Conservation (phyloP, 2,113 vertebrate genomes). For the Toxotes chatareus region DNA sequence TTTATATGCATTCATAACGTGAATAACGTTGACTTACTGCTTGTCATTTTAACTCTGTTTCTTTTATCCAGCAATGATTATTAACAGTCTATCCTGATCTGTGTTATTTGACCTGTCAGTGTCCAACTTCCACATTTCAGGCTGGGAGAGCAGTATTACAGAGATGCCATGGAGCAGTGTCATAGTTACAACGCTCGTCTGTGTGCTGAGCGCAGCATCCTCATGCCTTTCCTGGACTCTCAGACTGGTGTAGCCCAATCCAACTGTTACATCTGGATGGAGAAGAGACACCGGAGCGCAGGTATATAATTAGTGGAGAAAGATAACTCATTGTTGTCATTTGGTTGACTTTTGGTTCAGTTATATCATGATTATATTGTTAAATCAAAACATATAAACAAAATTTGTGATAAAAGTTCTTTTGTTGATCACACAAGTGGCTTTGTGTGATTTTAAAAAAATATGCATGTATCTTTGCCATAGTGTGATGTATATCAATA, state of each 20-base stretch:
- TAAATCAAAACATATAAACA: background rate
- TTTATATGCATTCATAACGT: background rate
- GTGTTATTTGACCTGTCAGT: constrained; percentile 34
- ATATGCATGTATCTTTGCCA: no score
- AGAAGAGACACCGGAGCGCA: constrained; percentile 94
- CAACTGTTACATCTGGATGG: constrained; percentile 99
- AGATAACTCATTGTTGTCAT: background rate
- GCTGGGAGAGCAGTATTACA: constrained; percentile 96
- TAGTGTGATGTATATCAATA: background rate
- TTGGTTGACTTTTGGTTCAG: background rate
- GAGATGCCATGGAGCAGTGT: constrained; percentile 98
- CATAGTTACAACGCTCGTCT: constrained; percentile 96
- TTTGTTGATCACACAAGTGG: no score
- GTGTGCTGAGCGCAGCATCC: constrained; percentile 95
- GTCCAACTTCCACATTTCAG: constrained; percentile 75
- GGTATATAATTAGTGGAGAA: constrained; percentile 75
- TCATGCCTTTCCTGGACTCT: constrained; percentile 96
- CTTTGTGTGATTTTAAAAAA: background rate
- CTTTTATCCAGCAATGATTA: background rate
- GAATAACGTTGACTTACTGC: background rate
- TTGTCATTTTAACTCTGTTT: background rate
- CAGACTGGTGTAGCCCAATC: constrained; percentile 98
- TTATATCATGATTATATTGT: background rate
- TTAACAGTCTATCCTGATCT: background rate
- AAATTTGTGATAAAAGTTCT: background rate